A percentile compares a stretch with the other conserved stretches of the same genome.
These are phyloP conservation scores for Drosophila mojavensis DNA, from an alignment of 1,140 invertebrate species.

Conservation along the genomic window DNA sequence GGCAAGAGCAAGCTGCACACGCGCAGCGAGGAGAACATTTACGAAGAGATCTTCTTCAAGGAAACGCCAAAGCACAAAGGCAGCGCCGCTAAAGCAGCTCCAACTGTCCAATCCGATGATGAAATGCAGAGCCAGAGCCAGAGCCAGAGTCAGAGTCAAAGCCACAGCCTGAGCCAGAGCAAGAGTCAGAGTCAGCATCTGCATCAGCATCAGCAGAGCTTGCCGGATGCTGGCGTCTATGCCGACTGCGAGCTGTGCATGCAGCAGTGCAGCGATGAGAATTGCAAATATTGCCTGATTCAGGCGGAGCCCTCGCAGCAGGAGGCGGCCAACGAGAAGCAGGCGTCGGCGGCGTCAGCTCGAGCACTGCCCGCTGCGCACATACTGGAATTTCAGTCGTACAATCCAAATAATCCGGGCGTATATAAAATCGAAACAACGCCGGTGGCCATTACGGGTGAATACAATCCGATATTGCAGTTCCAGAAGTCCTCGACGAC, in stretches of 20 bases:
- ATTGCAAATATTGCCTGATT: slow-evolving; percentile 74
- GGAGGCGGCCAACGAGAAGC: background rate
- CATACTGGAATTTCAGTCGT: slow-evolving; percentile 83
- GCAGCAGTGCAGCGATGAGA: slow-evolving; percentile 77
- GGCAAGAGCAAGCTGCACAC: slow-evolving; percentile 52
- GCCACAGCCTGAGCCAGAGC: slow-evolving; percentile 5
- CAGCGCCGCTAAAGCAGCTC: background rate
- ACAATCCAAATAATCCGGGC: slow-evolving; percentile 83
- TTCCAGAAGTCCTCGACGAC: slow-evolving; percentile 69
- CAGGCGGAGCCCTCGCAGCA: slow-evolving; percentile 15
- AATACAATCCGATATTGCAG: slow-evolving; percentile 82
- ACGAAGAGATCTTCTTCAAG: slow-evolving; percentile 83
- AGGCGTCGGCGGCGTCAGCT: background rate
- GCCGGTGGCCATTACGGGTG: slow-evolving; percentile 81
- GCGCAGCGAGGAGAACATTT: slow-evolving; percentile 83
- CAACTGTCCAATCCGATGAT: slow-evolving; percentile 36
- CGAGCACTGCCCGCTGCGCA: slow-evolving; percentile 58
- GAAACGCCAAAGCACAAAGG: slow-evolving; percentile 42
- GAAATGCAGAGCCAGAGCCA: slow-evolving; percentile 28
- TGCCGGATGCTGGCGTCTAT: slow-evolving; percentile 34
- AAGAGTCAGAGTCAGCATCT: slow-evolving; percentile 3
- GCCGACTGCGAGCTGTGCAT: slow-evolving; percentile 79
- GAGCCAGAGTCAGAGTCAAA: no score
- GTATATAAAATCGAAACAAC: slow-evolving; percentile 84
- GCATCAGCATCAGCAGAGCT: slow-evolving; percentile 19